Evolutionary conservation across 2,113 vertebrate genomes (phyloP).

Genomic region (Ctenodactylus gundi): DNA sequence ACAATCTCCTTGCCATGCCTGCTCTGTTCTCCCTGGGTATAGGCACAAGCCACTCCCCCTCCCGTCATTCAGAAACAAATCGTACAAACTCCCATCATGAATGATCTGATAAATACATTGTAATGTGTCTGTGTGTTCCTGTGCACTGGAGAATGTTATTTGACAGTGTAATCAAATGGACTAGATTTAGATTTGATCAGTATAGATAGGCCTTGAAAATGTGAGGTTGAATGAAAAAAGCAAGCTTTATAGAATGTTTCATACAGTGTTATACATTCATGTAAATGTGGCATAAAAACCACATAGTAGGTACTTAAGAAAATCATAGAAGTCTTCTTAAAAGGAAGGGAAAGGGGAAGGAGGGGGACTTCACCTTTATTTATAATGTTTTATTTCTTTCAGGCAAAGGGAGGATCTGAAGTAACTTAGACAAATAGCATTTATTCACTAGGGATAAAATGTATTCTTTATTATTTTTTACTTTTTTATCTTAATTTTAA

Average conservation of each 20-base stretch:
- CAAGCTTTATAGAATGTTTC: background rate
- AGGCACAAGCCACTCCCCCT: background rate
- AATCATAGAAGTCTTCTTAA: background rate
- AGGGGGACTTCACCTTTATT: background rate
- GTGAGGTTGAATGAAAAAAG: background rate
- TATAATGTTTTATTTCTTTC: conserved; percentile 8
- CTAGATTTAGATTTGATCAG: background rate
- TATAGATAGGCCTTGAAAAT: background rate
- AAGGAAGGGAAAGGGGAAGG: background rate
- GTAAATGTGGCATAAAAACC: background rate
- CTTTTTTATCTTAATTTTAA: background rate
- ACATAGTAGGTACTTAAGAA: background rate
- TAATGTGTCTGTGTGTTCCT: background rate
- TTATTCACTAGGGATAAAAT: background rate
- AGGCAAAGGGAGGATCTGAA: background rate
- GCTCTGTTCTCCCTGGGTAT: background rate
- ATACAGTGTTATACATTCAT: background rate
- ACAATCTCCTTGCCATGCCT: background rate
- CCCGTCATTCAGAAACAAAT: background rate
- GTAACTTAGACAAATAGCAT: conserved; percentile 20
- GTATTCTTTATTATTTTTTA: background rate
- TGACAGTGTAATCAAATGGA: background rate
- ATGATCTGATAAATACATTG: background rate
- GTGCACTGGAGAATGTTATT: background rate
- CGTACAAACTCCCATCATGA: background rate